Evolutionary conservation across 2,113 vertebrate genomes (phyloP).

Genomic region (Potamarius usumacintae): DNA sequence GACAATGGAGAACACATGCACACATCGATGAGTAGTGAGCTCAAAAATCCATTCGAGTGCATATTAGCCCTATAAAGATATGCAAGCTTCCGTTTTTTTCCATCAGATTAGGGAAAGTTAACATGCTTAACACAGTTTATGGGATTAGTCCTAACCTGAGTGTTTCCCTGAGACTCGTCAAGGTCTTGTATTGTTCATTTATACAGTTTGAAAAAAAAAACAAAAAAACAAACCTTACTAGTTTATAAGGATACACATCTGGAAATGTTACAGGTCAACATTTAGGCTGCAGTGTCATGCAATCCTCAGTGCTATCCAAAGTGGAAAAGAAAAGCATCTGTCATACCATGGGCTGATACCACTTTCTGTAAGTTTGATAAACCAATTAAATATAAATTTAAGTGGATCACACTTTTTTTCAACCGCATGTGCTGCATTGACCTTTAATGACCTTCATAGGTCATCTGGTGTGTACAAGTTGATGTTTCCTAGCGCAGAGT

Average conservation of each 20-base stretch:
- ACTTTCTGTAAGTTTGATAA: not conserved
- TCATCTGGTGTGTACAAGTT: constrained; percentile 35
- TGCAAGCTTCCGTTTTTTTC: not conserved
- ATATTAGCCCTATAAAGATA: not conserved
- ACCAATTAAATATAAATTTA: not conserved
- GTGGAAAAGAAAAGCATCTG: not conserved
- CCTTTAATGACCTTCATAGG: constrained; percentile 70
- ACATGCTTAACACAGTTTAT: not conserved
- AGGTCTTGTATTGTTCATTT: not conserved
- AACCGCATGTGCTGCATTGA: constrained; percentile 58
- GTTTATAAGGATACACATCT: not conserved
- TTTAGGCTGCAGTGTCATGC: constrained; percentile 39
- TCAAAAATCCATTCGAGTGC: not conserved
- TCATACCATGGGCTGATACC: not conserved
- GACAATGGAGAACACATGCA: not conserved
- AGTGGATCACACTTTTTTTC: not conserved
- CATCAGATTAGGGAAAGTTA: constrained; percentile 31
- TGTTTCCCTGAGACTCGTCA: not conserved
- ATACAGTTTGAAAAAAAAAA: not conserved
- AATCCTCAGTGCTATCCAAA: not conserved
- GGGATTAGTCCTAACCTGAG: not conserved
- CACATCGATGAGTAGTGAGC: not conserved
- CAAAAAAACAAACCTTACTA: not conserved
- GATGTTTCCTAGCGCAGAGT: not conserved
- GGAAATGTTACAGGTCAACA: not conserved